Evolutionary conservation across 2,113 vertebrate genomes (phyloP), one percentile per base, ranked within the genome.

Genomic region (Gobiocypris rarus): DNA sequence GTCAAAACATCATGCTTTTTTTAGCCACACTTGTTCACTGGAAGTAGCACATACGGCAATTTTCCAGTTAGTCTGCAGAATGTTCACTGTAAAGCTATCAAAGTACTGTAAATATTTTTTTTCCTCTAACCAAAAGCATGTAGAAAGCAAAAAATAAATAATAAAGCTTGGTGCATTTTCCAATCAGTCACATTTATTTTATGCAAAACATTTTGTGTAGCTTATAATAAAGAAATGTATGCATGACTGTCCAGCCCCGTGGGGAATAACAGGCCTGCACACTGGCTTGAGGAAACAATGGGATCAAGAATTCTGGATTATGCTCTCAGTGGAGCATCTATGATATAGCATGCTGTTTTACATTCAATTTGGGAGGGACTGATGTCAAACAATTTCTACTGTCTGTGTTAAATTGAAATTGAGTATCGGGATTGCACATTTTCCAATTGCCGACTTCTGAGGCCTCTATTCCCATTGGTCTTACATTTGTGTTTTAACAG

Each of bases 221-320:
- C 87, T 86, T 86, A 81, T 90, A 88, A 85, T 90, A 91, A 91
- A 91, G 83, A 88, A 80, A 90, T 83, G 83, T 84, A 86, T 89
- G 88, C 76, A 90, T 75, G 54, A 74, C 81, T 85, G 86, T 88
- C 41, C 38, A 85, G 85, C 85, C 22, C 89, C 54, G 73, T 75
- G 86, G 77, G 85, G 84, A 89, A 81, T 87, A 91, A 85, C 85
- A 59, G 5, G 86, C 86, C 85, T 87, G 65, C 87, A 67, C 88
- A 81, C 88, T 85, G 70, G 71, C 78, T 85, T 84, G 56, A 84
- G 83, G 83, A 56, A 38, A 84, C 65, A 61, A 41, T 28, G 26
- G 65, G 9, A 80, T 34, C 19, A 73, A 73, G 9, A 56, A 15
- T 58, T 76, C 19, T 26, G 54, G 34, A 61, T 61, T 43, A 24